Percentiles rank a stretch among this genome's conserved stretches.
Conservation (phyloP, 2,113 vertebrate species). For the Nesoenas mayeri region DNA sequence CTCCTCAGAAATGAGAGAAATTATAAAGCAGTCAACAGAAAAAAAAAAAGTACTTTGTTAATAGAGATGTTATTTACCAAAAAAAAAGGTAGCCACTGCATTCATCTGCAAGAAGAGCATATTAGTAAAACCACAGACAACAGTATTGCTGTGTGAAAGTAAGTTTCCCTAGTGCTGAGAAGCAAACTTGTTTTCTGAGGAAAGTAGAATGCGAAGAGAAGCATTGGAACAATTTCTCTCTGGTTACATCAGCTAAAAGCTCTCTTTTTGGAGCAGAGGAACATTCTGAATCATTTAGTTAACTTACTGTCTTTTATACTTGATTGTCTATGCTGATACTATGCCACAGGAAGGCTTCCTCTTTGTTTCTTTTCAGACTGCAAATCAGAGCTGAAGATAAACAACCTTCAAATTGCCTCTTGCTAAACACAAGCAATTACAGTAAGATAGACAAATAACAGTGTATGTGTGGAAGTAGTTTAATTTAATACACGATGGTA, state of each 20-base stretch:
- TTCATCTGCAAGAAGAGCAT: background rate
- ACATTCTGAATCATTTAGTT: background rate
- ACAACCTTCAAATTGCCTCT: constrained; percentile 10
- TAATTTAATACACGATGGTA: background rate
- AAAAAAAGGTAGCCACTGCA: accelerated
- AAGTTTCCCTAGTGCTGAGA: accelerated
- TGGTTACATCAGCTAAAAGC: background rate
- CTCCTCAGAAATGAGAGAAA: background rate
- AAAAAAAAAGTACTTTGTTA: background rate
- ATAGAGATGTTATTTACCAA: background rate
- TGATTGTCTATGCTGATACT: background rate
- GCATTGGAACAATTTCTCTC: background rate
- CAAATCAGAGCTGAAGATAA: constrained; percentile 15
- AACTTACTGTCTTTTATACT: background rate
- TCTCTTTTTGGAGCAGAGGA: background rate
- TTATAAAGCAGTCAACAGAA: background rate
- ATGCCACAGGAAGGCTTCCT: background rate
- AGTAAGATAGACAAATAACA: background rate
- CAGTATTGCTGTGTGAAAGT: background rate
- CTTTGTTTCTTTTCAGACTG: background rate
- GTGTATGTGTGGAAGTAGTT: background rate
- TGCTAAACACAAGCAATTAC: background rate
- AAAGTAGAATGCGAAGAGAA: background rate
- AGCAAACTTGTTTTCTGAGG: background rate
- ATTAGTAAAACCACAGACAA: background rate